Conservation (phyloP, 1,140 invertebrate genomes). For the Hylyphantes graminicola region DNA sequence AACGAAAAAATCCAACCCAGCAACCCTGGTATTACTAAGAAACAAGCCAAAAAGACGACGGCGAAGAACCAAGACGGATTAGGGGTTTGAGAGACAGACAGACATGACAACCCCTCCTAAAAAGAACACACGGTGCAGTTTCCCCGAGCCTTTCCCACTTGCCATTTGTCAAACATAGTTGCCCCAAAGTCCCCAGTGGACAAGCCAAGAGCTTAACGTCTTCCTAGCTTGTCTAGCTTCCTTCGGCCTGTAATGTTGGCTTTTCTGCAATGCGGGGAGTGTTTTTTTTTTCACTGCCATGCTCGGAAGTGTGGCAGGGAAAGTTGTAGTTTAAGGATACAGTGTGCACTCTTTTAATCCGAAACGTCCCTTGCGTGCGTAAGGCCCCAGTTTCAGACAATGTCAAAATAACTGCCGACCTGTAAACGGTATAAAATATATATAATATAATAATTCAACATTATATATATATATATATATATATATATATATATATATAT, state of each 20-base stretch:
- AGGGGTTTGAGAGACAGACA: slow-evolving; percentile 27
- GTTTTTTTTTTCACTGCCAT: not conserved
- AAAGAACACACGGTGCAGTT: slow-evolving; percentile 6
- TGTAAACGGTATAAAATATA: too few relatives aligned
- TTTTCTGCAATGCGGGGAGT: not conserved
- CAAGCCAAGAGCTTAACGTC: slow-evolving; percentile 22
- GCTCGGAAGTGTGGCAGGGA: too few relatives aligned
- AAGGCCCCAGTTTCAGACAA: too few relatives aligned
- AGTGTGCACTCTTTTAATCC: too few relatives aligned
- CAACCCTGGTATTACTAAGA: too few relatives aligned
- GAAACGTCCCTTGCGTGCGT: too few relatives aligned
- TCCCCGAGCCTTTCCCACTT: slow-evolving; percentile 7
- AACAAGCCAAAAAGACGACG: not conserved
- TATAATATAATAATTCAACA: too few relatives aligned
- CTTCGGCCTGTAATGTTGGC: not conserved
- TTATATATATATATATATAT: too few relatives aligned
- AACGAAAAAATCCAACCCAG: too few relatives aligned
- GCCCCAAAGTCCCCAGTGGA: slow-evolving; percentile 22
- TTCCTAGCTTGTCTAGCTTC: slow-evolving; percentile 10
- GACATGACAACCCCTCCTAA: slow-evolving; percentile 12
- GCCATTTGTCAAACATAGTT: slow-evolving; percentile 41
- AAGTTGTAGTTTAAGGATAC: too few relatives aligned
- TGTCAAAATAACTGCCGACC: too few relatives aligned
- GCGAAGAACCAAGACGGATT: slow-evolving; percentile 25
- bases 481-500: too few relatives aligned